Evolutionary conservation across 1,140 invertebrate genomes (phyloP), one percentile per base, ranked within the genome.

Genomic region (Cydia strobilella): DNA sequence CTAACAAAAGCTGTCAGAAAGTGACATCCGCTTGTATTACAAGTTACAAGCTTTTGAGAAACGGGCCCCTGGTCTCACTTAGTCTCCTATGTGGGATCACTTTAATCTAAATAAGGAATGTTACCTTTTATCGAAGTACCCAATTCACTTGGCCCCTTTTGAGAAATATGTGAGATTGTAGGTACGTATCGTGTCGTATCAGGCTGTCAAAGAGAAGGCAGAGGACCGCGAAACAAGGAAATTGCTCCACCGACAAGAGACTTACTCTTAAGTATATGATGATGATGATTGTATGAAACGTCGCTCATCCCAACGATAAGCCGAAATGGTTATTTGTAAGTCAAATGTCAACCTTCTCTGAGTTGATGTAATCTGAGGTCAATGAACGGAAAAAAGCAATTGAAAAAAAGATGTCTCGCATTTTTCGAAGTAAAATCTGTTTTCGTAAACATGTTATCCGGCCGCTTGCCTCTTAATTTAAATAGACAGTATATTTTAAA

Each of bases 201-300:
- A n/a, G n/a, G n/a, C n/a, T n/a, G n/a, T n/a, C n/a, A n/a, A n/a
- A n/a, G n/a, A n/a, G n/a, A n/a, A n/a, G n/a, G n/a, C n/a, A n/a
- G n/a, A n/a, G n/a, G n/a, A n/a, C n/a, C n/a, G n/a, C n/a, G n/a
- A n/a, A n/a, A n/a, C n/a, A n/a, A n/a, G n/a, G n/a, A n/a, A n/a
- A n/a, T n/a, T n/a, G n/a, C n/a, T n/a, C n/a, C n/a, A n/a, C n/a
- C n/a, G n/a, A n/a, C n/a, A n/a, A n/a, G n/a, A n/a, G n/a, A n/a
- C n/a, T n/a, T n/a, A n/a, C n/a, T n/a, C n/a, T n/a, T n/a, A n/a
- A n/a, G n/a, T n/a, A n/a, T n/a, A n/a, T n/a, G n/a, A n/a, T n/a
- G n/a, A n/a, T n/a, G n/a, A n/a, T n/a, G n/a, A n/a, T 51, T 51
- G 48, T 23, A 59, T 59, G 54, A 59, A 18, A 59, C 20, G 54